Conservation (phyloP, 2,113 vertebrate genomes). For the Brienomyrus longianalis region DNA sequence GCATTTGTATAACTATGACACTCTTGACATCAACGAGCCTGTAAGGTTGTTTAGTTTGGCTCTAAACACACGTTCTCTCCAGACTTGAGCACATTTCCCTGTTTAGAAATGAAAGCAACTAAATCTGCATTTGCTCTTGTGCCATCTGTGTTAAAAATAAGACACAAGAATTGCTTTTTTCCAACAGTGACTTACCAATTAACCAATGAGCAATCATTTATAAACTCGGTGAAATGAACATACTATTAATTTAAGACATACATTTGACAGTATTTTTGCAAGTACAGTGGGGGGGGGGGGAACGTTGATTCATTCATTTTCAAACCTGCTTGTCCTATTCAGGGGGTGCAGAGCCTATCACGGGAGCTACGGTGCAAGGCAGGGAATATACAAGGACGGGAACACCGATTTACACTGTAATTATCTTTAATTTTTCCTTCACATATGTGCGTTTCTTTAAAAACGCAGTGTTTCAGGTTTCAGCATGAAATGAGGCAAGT, state of each 20-base stretch:
- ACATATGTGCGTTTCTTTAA: background rate
- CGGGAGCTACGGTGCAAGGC: background rate
- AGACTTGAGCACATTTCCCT: background rate
- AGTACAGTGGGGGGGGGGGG: too few species aligned
- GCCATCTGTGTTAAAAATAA: background rate
- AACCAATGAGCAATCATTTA: background rate
- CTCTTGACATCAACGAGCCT: background rate
- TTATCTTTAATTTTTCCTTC: background rate
- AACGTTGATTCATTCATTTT: background rate
- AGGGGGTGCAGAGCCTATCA: background rate
- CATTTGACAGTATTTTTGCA: background rate
- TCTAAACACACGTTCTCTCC: background rate
- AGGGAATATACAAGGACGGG: background rate
- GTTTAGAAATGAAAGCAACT: background rate
- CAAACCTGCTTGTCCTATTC: background rate
- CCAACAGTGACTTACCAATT: background rate
- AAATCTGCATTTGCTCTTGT: background rate
- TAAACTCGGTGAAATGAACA: background rate
- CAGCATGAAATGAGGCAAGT: background rate
- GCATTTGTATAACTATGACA: background rate
- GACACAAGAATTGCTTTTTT: background rate
- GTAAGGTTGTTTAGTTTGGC: conserved; percentile 14
- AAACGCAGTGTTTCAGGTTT: background rate
- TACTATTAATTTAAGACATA: background rate
- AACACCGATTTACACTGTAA: background rate